Conservation (phyloP, 2,888 invertebrate species). For the Pinctada fucata region DNA sequence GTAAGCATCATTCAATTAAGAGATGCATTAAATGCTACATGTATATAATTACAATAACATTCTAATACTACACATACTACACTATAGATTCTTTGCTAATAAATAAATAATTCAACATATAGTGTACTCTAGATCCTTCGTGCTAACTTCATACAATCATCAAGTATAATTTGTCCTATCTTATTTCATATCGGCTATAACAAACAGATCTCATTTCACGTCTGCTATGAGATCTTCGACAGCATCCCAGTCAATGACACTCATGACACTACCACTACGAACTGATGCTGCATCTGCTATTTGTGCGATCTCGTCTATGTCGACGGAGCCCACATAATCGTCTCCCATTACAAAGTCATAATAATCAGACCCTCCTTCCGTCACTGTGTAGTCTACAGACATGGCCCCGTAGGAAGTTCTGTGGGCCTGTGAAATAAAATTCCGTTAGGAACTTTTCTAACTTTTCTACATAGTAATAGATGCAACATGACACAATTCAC, state of each 20-base stretch:
- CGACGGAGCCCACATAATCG: constrained; percentile 65
- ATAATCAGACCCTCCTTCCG: constrained; percentile 68
- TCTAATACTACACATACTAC: too few relatives aligned
- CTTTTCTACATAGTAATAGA: too few relatives aligned
- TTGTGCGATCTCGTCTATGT: constrained; percentile 66
- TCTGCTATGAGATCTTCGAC: constrained; percentile 71
- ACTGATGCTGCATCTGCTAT: constrained; percentile 68
- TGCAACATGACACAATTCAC: too few relatives aligned
- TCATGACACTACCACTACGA: constrained; percentile 69
- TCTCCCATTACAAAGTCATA: constrained; percentile 67
- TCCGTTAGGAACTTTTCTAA: too few relatives aligned
- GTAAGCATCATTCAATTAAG: too few relatives aligned
- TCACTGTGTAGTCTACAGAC: constrained; percentile 45
- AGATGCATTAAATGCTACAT: too few relatives aligned
- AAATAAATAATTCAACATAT: too few relatives aligned
- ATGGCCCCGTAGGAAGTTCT: constrained; percentile 12
- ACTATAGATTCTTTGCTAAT: too few relatives aligned
- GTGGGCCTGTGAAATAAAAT: background rate
- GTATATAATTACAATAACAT: too few relatives aligned
- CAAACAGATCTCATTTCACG: constrained; percentile 34
- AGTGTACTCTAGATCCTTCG: too few relatives aligned
- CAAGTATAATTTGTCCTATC: too few relatives aligned
- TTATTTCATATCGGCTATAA: background rate
- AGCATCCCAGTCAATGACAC: constrained; percentile 74
- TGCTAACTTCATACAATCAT: too few relatives aligned